Evolutionary conservation across 2,797 vertebrate species (phyloP), one percentile per base, ranked within the genome.

Genomic region (Melanotaenia boesemani): DNA sequence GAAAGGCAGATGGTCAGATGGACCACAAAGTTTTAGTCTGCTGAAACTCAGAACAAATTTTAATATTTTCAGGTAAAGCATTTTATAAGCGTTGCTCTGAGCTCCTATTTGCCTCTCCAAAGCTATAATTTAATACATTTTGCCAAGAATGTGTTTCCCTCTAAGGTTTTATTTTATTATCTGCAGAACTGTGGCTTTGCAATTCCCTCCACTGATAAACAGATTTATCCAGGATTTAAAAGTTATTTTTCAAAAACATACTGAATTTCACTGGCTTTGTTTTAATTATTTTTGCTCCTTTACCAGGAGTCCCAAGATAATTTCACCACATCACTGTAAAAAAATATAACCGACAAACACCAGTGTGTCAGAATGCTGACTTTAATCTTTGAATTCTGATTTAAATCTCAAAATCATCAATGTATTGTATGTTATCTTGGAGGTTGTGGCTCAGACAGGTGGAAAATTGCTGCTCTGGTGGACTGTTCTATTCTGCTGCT

Each of bases 1-100:
- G 54, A 56, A 56, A 67, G n/a, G 55, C 66, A 65, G 48, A 63
- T 12, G 30, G 32, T 34, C 72, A 48, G 4, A 46, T 32, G 30
- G 20, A 62, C 13, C 20, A 11, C 18, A 56, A 30, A 32, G 34
- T 63, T 62, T 44, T 46, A n/a, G 20, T 50, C 20, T 1, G 20
- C n/a, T 63, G 18, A 56, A 66, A 34, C 18, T 28, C 13, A 32
- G 9, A 61, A 59, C 46, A 13, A 70, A 12, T 37, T 54, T 57
- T 5, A 65, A 9, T 39, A 20, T 39, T 56, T 69, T 32, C 36
- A 36, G 61, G 15, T 32, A 74, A 55, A 59, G 26, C 13, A 54
- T 16, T 64, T n/a, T 63, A 59, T n/a, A 58, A 24, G 46, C 4
- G 7, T 48, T 46, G 7, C 7, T 44, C 37, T 58, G 37, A 24